phyloP scores from a whole-genome alignment of 30 jellyfish, hydroid and myxozoan species.

The Morbakka virulenta region DNA sequence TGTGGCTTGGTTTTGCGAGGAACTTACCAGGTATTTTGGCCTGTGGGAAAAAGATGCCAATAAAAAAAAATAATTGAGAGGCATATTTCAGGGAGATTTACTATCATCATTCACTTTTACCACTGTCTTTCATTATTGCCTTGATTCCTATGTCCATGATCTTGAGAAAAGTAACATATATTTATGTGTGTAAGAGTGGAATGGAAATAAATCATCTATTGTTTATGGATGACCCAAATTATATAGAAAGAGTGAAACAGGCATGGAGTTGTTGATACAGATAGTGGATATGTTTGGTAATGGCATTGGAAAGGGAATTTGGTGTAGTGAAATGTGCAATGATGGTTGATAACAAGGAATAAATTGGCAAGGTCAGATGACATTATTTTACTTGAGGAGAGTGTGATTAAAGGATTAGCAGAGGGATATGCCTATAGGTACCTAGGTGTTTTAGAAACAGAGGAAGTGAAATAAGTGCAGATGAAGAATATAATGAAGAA shows the following conservation, averaged over 20 bases:
- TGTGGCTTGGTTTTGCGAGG: no score
- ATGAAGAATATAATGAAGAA: not conserved
- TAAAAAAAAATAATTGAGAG: conserved; percentile 9
- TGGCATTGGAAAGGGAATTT: not conserved
- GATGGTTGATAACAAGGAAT: not conserved
- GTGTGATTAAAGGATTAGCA: no score
- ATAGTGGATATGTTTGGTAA: not conserved
- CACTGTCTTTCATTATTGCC: conserved; percentile 6
- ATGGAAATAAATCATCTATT: conserved; percentile 40
- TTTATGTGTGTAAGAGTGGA: no score
- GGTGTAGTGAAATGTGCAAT: not conserved
- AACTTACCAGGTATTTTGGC: no score
- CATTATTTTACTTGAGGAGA: no score
- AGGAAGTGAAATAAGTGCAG: not conserved
- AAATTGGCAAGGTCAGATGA: not conserved
- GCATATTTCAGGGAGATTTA: conserved; percentile 44
- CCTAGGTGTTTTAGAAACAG: no score
- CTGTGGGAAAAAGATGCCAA: no score
- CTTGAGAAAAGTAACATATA: not conserved
- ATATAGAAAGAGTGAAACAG: not conserved
- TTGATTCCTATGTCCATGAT: conserved; percentile 25
- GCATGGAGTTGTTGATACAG: not conserved
- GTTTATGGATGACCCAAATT: conserved; percentile 47
- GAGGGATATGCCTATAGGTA: no score
- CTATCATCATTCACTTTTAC: no score